Evolutionary conservation across 2,113 vertebrate genomes (phyloP).

Genomic region (Poecilia latipinna): DNA sequence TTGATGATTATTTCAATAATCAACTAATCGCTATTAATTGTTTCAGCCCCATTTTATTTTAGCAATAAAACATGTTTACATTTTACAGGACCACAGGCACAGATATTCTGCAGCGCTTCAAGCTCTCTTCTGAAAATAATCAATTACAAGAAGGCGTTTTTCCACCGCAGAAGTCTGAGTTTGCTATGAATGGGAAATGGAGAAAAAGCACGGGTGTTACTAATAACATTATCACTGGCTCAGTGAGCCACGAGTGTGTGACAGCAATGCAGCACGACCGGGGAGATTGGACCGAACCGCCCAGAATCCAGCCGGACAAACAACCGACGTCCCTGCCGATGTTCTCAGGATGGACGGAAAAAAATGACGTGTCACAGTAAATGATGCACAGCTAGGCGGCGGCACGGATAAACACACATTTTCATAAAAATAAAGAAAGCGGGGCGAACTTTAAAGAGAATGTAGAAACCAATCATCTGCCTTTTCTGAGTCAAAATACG

Average conservation of each 20-base stretch:
- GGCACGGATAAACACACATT: background rate
- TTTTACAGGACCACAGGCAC: background rate
- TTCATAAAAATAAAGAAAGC: slow-evolving; percentile 1
- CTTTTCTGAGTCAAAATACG: too few species aligned
- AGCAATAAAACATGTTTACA: too few species aligned
- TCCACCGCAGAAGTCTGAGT: background rate
- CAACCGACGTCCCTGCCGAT: too few species aligned
- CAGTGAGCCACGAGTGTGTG: background rate
- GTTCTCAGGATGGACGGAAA: too few species aligned
- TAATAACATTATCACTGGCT: slow-evolving; percentile 4
- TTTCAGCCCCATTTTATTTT: too few species aligned
- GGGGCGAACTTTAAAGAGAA: background rate
- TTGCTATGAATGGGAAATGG: background rate
- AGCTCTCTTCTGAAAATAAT: background rate
- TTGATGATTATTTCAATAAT: too few species aligned
- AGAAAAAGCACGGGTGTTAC: background rate
- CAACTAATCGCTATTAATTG: too few species aligned
- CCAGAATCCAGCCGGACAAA: background rate
- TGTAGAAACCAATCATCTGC: background rate
- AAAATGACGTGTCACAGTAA: slow-evolving; percentile 18
- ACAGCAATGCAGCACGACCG: background rate
- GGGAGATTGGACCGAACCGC: slow-evolving; percentile 6
- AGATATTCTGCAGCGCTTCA: background rate
- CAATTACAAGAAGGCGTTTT: background rate
- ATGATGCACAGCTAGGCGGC: slow-evolving; percentile 6